Conservation (phyloP, 2,888 invertebrate species). For the Nysson spinosus region DNA sequence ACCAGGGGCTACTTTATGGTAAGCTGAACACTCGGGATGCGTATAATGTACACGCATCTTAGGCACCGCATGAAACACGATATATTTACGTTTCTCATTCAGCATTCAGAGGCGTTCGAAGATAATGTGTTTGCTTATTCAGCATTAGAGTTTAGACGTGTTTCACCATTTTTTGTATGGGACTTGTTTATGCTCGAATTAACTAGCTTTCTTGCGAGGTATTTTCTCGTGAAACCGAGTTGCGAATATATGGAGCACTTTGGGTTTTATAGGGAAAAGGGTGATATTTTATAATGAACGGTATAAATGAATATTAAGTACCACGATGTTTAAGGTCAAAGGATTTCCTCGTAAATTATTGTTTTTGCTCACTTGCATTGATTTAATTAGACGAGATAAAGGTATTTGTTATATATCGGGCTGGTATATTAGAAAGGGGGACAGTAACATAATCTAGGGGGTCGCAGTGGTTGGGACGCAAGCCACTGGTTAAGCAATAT, state of each 20-base stretch:
- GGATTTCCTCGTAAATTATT: no score
- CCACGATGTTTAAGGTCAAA: no score
- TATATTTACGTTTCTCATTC: constrained; percentile 44
- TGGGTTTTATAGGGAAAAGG: background rate
- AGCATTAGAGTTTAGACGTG: constrained; percentile 16
- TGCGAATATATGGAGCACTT: no score
- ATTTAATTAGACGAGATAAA: background rate
- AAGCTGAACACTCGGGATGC: constrained; percentile 20
- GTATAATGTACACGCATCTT: constrained; percentile 17
- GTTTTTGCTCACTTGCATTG: no score
- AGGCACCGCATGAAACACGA: constrained; percentile 36
- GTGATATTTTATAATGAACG: background rate
- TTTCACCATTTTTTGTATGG: constrained; percentile 5
- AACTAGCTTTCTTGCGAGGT: background rate
- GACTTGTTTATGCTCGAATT: constrained; percentile 2
- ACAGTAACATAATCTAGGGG: constrained; percentile 17
- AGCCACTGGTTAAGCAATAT: constrained; percentile 29
- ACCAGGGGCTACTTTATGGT: constrained; percentile 31
- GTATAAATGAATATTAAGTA: no score
- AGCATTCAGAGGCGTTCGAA: constrained; percentile 25
- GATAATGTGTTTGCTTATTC: constrained; percentile 51
- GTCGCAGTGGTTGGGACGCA: constrained; percentile 28
- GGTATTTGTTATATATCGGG: no score
- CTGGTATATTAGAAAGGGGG: background rate
- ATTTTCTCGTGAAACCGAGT: no score